phyloP scores from a whole-genome alignment of 2,113 vertebrate species.

The Neodon shergylaensis region DNA sequence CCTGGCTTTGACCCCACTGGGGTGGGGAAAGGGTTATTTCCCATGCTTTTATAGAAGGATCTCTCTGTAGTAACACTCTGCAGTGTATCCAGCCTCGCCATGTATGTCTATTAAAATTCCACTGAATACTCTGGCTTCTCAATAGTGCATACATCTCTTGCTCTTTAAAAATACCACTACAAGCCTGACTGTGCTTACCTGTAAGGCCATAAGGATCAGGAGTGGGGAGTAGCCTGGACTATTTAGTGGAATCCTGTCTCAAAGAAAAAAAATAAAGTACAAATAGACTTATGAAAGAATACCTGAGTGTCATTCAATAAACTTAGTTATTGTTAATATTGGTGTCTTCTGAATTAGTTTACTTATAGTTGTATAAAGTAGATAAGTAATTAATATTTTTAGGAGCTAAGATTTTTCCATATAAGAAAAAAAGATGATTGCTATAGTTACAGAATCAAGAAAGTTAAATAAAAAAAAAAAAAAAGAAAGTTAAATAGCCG shows the following conservation, averaged over 20 bases:
- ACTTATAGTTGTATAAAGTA: background rate
- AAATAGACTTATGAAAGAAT: slow-evolving; percentile 1
- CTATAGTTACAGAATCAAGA: background rate
- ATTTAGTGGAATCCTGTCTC: background rate
- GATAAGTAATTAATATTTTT: background rate
- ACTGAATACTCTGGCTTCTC: background rate
- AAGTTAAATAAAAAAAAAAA: no score
- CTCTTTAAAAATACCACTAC: background rate
- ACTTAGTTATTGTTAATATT: slow-evolving; percentile 24
- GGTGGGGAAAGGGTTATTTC: no score
- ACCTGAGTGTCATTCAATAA: slow-evolving; percentile 3
- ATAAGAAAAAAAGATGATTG: background rate
- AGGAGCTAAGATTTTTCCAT: background rate
- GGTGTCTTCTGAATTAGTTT: slow-evolving; percentile 4
- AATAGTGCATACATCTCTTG: background rate
- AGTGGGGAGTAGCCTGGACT: background rate
- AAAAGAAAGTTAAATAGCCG: background rate
- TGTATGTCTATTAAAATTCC: background rate
- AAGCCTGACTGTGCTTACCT: background rate
- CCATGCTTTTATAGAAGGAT: background rate
- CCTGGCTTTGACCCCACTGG: background rate
- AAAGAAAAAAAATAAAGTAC: background rate
- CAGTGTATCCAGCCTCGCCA: background rate
- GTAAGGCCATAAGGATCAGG: background rate
- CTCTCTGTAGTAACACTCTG: background rate